These are phyloP conservation scores for Coleophora deauratella DNA, from an alignment of 2,888 invertebrate genomes.

Conservation along the genomic window DNA sequence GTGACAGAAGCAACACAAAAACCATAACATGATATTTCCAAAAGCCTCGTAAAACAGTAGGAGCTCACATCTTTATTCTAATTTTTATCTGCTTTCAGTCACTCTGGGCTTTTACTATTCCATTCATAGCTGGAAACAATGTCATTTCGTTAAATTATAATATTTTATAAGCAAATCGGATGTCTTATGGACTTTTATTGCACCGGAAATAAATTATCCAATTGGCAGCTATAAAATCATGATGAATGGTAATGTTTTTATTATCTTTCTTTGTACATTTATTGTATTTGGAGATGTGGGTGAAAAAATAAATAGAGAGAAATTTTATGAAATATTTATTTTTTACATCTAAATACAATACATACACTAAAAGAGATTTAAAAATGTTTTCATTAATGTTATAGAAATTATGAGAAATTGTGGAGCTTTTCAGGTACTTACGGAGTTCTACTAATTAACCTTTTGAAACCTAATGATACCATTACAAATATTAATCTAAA, in stretches of 20 bases:
- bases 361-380: too few species aligned
- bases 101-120: slow-evolving; percentile 40
- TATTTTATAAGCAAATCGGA: slow-evolving; percentile 5
- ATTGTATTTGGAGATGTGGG: too few species aligned
- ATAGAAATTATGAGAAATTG: too few species aligned
- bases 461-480: too few species aligned
- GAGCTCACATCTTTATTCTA: slow-evolving; percentile 34
- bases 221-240: slow-evolving; percentile 11
- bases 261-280: slow-evolving; percentile 1
- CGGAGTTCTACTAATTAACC: too few species aligned
- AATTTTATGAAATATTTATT: too few species aligned
- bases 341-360: too few species aligned
- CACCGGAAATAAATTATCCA: slow-evolving; percentile 18
- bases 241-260: slow-evolving; percentile 10
- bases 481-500: too few species aligned
- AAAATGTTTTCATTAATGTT: too few species aligned
- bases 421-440: too few species aligned
- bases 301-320: too few species aligned
- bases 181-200: slow-evolving; percentile 26
- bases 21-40: slow-evolving; percentile 28
- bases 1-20: slow-evolving; percentile 42
- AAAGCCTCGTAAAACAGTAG: slow-evolving; percentile 46
- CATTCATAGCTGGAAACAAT: slow-evolving; percentile 41
- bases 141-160: slow-evolving; percentile 11
- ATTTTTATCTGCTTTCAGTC: slow-evolving; percentile 39